Base-by-base conservation (phyloP, 1,140 invertebrate species). In the Euwallacea fornicatus region DNA sequence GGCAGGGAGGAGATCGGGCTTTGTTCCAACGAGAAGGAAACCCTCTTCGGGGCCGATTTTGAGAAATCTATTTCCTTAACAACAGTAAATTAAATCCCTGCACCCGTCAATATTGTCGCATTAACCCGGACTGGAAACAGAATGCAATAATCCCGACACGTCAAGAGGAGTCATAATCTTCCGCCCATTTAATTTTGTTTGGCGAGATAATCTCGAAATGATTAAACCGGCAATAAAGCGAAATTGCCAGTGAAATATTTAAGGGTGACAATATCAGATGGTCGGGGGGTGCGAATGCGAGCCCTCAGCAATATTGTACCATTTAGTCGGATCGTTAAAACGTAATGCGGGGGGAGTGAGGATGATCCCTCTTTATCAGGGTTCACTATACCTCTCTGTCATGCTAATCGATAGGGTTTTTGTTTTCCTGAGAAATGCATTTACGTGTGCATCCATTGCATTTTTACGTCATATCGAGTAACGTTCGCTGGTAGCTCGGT, bases 181-280 rank as follows among this genome's bases (percentile, higher is more conserved):
- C 70, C 50, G 47, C 47, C 54, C 54, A 61, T 71, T 71, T 60
- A 71, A 72, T 63, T 72, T 53, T 72, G 71, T 68, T 72, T 72
- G 66, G 64, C 71, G 71, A 62, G 65, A 67, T 72, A 72, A 72
- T 72, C 71, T 67, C 58, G 44, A 56, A 67, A 61, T 72, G 65
- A 72, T 72, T 72, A 72, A 72, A 72, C 59, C 58, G 71, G 71
- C 65, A 72, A 72, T 72, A 72, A 72, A 72, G 71, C 62, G 62
- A 68, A 67, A 72, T 72, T 72, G 71, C 59, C 71, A 72, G 65
- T 63, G 65, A 72, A 72, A 72, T 63, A 72, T 72, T 54, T 66
- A 67, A 66, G 71, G 71, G 71, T 72, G 71, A 63, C 71, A 72
- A 72, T 72, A 72, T 67, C 71, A 67, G 63, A 66, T 71, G 62